Evolutionary conservation across 2,113 vertebrate species (phyloP).

Genomic region (Carollia perspicillata): DNA sequence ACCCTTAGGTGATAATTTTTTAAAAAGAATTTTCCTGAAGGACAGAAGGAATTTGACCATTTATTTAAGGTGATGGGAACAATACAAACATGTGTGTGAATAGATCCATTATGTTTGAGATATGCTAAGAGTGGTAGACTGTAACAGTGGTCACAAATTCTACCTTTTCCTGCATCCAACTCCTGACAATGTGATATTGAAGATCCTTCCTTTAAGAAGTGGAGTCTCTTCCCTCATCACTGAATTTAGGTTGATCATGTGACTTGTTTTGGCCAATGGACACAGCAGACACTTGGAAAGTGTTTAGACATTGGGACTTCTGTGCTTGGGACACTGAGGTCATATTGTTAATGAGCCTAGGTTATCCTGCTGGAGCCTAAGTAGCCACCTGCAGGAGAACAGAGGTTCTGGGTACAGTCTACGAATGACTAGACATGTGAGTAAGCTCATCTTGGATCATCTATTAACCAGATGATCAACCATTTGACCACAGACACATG

Average conservation of each 20-base stretch:
- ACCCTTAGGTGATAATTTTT: too few species aligned
- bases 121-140: background rate
- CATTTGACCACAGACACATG: background rate
- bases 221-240: background rate
- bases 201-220: background rate
- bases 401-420: background rate
- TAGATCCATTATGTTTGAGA: background rate
- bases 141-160: background rate
- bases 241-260: background rate
- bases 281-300: background rate
- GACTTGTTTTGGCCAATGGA: background rate
- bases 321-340: background rate
- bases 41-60: background rate
- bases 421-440: background rate
- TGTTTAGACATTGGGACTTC: background rate
- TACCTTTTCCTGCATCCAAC: background rate
- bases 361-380: background rate
- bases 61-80: conserved; percentile 31
- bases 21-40: background rate
- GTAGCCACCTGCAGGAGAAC: background rate
- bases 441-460: background rate
- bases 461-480: background rate
- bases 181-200: background rate
- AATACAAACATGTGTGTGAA: background rate
- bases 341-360: background rate